phyloP scores from a whole-genome alignment of 2,797 vertebrate genomes.

The Ctenopoma kingsleyae region DNA sequence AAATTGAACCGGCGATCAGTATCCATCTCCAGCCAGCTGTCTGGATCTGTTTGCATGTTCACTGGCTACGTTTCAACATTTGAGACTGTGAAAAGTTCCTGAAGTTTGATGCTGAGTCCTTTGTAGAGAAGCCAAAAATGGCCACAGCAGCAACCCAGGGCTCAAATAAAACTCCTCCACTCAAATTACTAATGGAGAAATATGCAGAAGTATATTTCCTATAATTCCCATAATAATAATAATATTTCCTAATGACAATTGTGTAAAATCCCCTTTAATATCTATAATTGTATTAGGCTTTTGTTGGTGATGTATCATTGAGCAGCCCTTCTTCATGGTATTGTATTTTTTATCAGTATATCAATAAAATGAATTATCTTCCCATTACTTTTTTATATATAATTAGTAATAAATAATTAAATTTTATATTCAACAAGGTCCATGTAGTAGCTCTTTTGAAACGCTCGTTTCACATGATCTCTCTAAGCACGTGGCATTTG shows the following conservation, averaged over 20 bases:
- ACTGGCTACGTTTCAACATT: conserved; percentile 98
- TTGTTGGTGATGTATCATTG: not conserved
- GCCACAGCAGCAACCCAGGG: not conserved
- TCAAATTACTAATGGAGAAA: not conserved
- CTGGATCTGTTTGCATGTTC: conserved; percentile 95
- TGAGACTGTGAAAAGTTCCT: conserved; percentile 92
- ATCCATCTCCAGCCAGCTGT: conserved; percentile 86
- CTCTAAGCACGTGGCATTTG: conserved; percentile 6
- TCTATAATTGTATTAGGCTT: not conserved
- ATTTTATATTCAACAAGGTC: not conserved
- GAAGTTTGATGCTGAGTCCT: not conserved
- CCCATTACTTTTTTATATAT: not conserved
- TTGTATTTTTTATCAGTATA: not conserved
- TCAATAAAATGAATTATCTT: not conserved
- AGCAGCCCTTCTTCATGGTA: not conserved
- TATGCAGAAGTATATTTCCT: not conserved
- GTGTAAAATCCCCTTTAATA: conserved; percentile 7
- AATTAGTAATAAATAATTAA: not conserved
- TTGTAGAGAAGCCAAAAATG: not conserved
- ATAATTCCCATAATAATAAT: too few species aligned
- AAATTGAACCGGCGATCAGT: not conserved
- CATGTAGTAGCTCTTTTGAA: not conserved
- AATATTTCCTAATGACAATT: not conserved
- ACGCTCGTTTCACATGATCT: not conserved
- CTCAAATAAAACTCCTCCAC: not conserved